Evolutionary conservation across 2,113 vertebrate genomes (phyloP), one percentile per base, ranked within the genome.

Genomic region (Sander lucioperca): DNA sequence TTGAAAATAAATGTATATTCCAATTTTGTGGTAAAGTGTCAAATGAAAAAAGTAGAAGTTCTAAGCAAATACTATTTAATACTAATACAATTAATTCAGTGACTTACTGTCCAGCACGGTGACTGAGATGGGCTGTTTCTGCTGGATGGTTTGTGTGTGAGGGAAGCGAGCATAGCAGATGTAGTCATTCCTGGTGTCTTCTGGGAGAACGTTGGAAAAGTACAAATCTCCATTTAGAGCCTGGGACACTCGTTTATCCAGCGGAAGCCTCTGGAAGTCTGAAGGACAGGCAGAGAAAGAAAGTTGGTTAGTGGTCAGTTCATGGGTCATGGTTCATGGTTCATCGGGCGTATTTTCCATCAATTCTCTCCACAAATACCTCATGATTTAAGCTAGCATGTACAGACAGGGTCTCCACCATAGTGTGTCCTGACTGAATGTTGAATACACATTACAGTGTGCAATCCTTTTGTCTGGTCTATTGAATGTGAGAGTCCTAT

Each of bases 131-230:
- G 98, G 98, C 87, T 99, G 98, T 59, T 99, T 99, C 95, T 99
- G 98, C 83, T 99, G 98, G 86, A 99, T 99, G 77, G 98, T 99
- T 87, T 99, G 98, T 0, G 98, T 99, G 87, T 99, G 96, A 72
- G 97, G 97, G 95, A 99, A 99, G 87, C 98, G 97, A 66, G 98
- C 98, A 15, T 99, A 99, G 90, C 98, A 99, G 92, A 99, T 99
- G 88, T 99, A 99, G 94, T 99, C 97, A 9, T 94, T 96, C 13
- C 97, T 95, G 21, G 95, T 96, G 79, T 99, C 98, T 83, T 97
- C 96, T 87, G 94, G 94, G 81, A 97, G 94, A 57, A 98, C 96
- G n/a, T 99, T 99, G 77, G 98, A 97, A 92, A 99, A 99, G 93
- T 98, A 99, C 88, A 99, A 95, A 88, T 99, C 98, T 89, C 98